Evolutionary conservation across 2,113 vertebrate genomes (phyloP).

Genomic region (Pollimyrus isidori): DNA sequence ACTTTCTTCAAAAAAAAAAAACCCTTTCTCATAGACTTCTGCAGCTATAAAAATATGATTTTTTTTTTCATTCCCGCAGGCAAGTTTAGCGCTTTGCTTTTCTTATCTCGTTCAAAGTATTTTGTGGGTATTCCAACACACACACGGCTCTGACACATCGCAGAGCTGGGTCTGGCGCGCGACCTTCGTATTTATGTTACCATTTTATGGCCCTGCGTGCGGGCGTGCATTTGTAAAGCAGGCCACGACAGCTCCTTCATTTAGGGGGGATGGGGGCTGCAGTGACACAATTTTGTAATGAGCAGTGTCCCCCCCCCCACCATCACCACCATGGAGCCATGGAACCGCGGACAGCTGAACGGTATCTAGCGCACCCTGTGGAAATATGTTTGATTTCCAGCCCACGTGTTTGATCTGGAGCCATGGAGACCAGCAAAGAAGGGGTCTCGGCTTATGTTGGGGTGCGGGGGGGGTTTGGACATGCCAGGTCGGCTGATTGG

Average conservation of each 20-base stretch:
- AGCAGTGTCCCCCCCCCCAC: neutral
- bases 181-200: neutral
- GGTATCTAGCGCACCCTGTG: neutral
- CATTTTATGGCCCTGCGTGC: neutral
- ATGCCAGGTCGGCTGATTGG: neutral
- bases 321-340: neutral
- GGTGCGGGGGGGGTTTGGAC: neutral
- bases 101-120: constrained; percentile 33
- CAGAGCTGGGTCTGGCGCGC: neutral
- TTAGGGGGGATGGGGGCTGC: neutral
- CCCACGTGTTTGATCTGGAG: neutral
- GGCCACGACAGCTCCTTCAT: constrained; percentile 8
- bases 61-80: neutral
- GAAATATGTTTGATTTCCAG: neutral
- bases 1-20: constrained; percentile 39
- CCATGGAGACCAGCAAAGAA: neutral
- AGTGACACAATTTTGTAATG: neutral
- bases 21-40: constrained; percentile 22
- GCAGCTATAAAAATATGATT: constrained; percentile 20
- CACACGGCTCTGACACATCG: neutral
- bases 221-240: neutral
- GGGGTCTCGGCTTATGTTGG: neutral
- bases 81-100: constrained; percentile 20
- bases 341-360: no score
- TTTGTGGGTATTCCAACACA: neutral